Evolutionary conservation across 2,888 invertebrate genomes (phyloP), one percentile per base, ranked within the genome.

Genomic region (Apoda limacodes): DNA sequence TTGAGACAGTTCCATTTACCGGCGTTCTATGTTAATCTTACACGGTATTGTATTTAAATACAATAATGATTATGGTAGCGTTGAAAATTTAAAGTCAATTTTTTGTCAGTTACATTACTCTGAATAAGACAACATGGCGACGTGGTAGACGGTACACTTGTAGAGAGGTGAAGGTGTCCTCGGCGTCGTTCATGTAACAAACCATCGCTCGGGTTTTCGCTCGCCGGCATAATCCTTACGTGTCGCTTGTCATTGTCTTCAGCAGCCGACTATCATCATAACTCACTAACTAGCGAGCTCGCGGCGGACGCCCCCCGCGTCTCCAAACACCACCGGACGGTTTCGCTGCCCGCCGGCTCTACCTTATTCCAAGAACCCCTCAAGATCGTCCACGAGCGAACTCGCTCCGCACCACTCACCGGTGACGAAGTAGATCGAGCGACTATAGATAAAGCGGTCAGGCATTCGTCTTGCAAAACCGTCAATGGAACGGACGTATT

Each of bases 351-450:
- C 26, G 58, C 63, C 39, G 76, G 74, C 3, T 71, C 64, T 42
- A 55, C 63, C 23, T 41, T 62, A 28, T 68, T 62, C 55, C 63
- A 60, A 52, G 75, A 72, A 41, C 65, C 71, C 7, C 50, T 68
- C 42, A 66, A 61, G 53, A 69, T 78, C 25, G 60, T 58, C 42
- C 88, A 89, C 68, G 87, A 85, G 63, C 82, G 88, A 60, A 88
- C 88, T 42, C 80, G 87, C 58, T 88, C 88, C 53, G 85, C 88
- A 58, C 88, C 88, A 39, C 63, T 88, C 42, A 83, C 85, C 5
- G 85, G 84, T 35, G 84, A 80, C 39, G 80, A 81, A 46, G 59
- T 69, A 33, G 66, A 68, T 34, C 50, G 60, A 10, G 62, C 58
- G 30, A 48, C 58, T n/a, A 46, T 65, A 35, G 72, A 70, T 52